Evolutionary conservation across 1,140 invertebrate species (phyloP), one percentile per base, ranked within the genome.

Genomic region (Dendrolimus kikuchii): DNA sequence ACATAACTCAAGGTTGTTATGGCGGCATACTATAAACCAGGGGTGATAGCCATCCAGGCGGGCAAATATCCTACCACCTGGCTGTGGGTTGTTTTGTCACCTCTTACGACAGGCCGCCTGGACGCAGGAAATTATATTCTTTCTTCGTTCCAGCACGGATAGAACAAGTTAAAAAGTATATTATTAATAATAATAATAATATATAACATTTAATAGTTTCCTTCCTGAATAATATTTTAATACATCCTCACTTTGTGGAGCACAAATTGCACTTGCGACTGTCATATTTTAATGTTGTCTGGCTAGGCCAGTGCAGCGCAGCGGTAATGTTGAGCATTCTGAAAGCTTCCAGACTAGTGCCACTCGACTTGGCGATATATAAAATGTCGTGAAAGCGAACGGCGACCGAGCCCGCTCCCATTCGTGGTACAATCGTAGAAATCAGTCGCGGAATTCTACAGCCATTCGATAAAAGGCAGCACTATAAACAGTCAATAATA

Each of bases 291-390:
- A 23, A 23, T 23, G 23, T 23, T 23, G 23, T 23, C 23, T 23
- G 23, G 23, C 23, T 23, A 23, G 23, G 23, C 1, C 23, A 23
- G 23, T 23, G 23, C 23, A 23, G 23, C 23, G 3, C 23, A 23
- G 23, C 23, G 23, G 3, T 23, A 23, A 23, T 23, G 23, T 3
- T 23, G 23, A 53, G 48, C 47, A 45, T 42, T 40, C 48, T 59
- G 23, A 56, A 56, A 59, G 51, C 59, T 57, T 51, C 23, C 23
- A 46, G 57, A 46, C 10, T 49, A 55, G 53, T 42, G 40, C 40
- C 47, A 46, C 39, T 43, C 47, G 37, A 9, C 36, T 23, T 23
- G 48, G n/a, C 56, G 38, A 56, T 52, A 48, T 50, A 41, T 40
- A 51, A 51, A 54, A 5, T 51, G 45, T 23, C 46, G 49, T 43